Base-by-base conservation (phyloP, 2,113 vertebrate species). In the Megaceryle torquata region DNA sequence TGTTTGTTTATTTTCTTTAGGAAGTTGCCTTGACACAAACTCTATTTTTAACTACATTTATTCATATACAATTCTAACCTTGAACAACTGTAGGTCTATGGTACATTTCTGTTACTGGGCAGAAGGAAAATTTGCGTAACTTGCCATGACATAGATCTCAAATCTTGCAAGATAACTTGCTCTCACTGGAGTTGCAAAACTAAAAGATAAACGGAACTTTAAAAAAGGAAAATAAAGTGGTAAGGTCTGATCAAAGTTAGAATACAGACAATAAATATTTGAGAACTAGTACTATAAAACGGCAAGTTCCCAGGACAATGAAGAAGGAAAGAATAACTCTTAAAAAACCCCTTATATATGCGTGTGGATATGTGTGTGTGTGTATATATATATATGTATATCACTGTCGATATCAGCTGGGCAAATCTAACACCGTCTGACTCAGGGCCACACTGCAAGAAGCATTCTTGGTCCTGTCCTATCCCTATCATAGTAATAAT, bases 21-120 rank as follows among this genome's bases (percentile, higher is more conserved):
- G 43, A 86, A 59, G 63, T 37, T 95, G 17, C 7, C 29, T 3
- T 39, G 89, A 90, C 8, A 72, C 28, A 91, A 89, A 46, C 35
- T 69, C 57, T 89, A 72, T 93, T 92, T 95, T 93, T 67, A 92
- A 59, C 57, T 46, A 21, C 41, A 79, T 19, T 82, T 93, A 82
- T 35, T 82, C 33, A 74, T 21, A 53, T 2, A 35, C 25, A 79
- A 82, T 18, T 29, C 35, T 82, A 28, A 35, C 25, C 69, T 82
- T 70, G 35, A 83, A 51, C 43, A 91, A 71, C 53, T 53, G 5
- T 26, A 64, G 74, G 43, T 35, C 14, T 70, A 29, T 22, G 13
- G 14, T 25, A 71, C 10, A 1, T 39, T 89, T 77, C 59, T 91
- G 41, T 69, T 35, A 84, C 2, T 6, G 7, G 84, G n/a, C 31